Evolutionary conservation across 2,888 invertebrate species (phyloP), one percentile per base, ranked within the genome.

Genomic region (Anthophora plumipes): DNA sequence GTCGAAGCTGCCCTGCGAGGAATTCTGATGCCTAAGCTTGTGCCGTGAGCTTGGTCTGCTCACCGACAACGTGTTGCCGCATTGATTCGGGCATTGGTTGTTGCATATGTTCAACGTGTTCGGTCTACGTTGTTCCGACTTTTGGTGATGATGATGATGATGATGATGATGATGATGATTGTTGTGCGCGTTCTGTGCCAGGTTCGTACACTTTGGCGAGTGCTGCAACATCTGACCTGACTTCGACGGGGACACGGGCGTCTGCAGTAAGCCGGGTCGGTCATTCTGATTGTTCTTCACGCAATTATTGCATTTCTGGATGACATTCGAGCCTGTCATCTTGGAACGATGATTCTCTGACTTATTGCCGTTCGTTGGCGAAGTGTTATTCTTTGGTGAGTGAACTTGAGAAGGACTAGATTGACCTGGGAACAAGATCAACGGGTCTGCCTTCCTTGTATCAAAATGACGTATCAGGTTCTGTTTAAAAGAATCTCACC

Each of bases 1-100:
- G 80, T 93, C 93, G 89, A 89, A 90, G 85, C 94, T 94, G 63
- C 94, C 93, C 85, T 94, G 94, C 25, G 93, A 94, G 22, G 94
- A 93, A 75, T 94, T 94, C 83, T 94, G 94, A 78, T 94, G 93
- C 72, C 93, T 92, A 25, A 94, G 86, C 80, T 93, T 93, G 87
- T 93, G 93, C 60, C 93, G 89, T 9, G 92, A 92, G 17, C 91
- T 91, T 0, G 93, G 91, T 57, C 93, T 90, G 83, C 91, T 89
- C 7, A 90, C 86, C 37, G 89, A 90, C 22, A 92, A 80, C 0
- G 90, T 92, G 54, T 92, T 92, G 46, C 91, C 89, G 72, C 92
- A 92, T 67, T 92, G 90, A 17, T 86, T 85, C 54, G 88, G 84
- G 64, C 91, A 92, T 74, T 93, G 92, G 83, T 90, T 92, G 83